Evolutionary conservation across 1,140 invertebrate species (phyloP).

Genomic region (Sycophaga agraensis): DNA sequence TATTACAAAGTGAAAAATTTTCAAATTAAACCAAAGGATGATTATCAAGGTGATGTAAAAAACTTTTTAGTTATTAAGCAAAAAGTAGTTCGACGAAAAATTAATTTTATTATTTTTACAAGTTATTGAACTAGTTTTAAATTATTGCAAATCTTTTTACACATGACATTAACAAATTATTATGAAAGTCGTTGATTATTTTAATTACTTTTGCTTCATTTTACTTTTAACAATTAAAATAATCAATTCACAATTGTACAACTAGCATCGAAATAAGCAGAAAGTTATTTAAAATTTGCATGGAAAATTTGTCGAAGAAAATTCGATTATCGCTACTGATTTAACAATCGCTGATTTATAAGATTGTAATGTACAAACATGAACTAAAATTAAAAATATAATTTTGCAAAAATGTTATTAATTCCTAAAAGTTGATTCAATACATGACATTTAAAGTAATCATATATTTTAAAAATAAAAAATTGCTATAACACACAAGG

Average conservation of each 20-base stretch:
- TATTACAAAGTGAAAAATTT: neutral
- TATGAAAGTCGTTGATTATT: constrained; percentile 8
- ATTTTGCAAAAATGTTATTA: no score
- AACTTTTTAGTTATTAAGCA: neutral
- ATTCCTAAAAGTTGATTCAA: no score
- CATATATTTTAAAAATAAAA: neutral
- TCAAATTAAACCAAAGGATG: neutral
- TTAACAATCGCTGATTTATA: neutral
- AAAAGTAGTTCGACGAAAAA: neutral
- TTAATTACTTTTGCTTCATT: neutral
- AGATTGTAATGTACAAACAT: neutral
- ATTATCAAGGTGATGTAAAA: neutral
- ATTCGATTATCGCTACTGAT: neutral
- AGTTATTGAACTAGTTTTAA: constrained; percentile 17
- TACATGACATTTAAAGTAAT: no score
- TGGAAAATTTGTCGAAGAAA: constrained; percentile 12
- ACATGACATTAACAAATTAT: neutral
- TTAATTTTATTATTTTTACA: constrained; percentile 13
- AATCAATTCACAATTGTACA: neutral
- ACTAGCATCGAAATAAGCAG: neutral
- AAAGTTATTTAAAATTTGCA: constrained; percentile 2
- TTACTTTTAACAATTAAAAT: neutral
- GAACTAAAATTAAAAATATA: neutral
- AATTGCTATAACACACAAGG: neutral
- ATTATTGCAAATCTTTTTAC: constrained; percentile 12